Evolutionary conservation across 2,888 invertebrate genomes (phyloP).

Genomic region (Oscheius sp.): DNA sequence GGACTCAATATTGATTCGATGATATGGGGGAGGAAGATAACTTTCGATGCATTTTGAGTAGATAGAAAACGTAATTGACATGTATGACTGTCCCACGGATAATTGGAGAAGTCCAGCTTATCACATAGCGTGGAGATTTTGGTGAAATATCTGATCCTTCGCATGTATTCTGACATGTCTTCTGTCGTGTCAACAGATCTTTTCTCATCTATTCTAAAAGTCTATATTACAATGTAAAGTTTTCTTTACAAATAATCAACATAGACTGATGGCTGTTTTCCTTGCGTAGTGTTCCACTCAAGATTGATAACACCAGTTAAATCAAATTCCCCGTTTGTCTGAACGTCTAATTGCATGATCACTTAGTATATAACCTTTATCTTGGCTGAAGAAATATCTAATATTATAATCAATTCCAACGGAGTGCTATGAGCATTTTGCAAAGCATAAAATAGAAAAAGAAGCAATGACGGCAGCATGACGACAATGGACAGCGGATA

Average conservation of each 20-base stretch:
- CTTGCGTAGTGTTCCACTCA: constrained; percentile 16
- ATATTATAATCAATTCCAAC: constrained; percentile 1
- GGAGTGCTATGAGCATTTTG: neutral
- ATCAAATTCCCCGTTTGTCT: constrained; percentile 7
- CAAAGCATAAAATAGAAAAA: neutral
- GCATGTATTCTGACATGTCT: neutral
- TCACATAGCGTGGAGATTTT: neutral
- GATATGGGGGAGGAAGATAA: constrained; percentile 42
- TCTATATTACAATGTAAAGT: neutral
- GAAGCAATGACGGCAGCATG: constrained; percentile 20
- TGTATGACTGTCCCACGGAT: constrained; percentile 36
- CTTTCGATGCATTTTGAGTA: constrained; percentile 34
- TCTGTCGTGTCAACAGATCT: neutral
- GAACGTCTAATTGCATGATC: neutral
- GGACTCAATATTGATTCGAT: neutral
- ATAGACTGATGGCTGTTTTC: neutral
- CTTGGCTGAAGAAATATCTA: neutral
- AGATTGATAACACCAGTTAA: neutral
- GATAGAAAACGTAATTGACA: constrained; percentile 39
- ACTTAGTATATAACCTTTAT: neutral
- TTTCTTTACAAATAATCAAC: constrained; percentile 13
- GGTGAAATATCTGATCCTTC: constrained; percentile 4
- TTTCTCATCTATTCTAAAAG: constrained; percentile 7
- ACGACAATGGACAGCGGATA: neutral
- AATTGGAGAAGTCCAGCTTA: constrained; percentile 29